These are phyloP conservation scores for Phasia obesa DNA, from an alignment of 2,888 invertebrate genomes.

Conservation along the genomic window DNA sequence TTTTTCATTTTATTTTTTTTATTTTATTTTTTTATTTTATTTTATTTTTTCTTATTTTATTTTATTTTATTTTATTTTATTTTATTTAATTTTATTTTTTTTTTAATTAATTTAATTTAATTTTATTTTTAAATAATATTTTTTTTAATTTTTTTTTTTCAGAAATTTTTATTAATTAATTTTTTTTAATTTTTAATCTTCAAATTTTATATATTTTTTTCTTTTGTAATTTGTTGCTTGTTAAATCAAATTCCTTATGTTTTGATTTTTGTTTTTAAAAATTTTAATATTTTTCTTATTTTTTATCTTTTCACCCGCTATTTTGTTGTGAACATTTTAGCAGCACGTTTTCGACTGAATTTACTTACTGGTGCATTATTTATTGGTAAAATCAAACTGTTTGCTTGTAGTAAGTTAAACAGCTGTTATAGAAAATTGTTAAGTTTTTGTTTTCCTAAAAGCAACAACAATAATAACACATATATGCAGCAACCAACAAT, in stretches of 20 bases:
- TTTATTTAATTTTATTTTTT: too few species aligned
- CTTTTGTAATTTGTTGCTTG: not conserved
- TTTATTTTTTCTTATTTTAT: too few species aligned
- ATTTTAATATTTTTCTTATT: not conserved
- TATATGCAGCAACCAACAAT: not conserved
- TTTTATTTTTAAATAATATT: too few species aligned
- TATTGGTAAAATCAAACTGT: constrained; percentile 8
- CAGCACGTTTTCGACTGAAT: constrained; percentile 58
- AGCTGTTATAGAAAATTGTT: constrained; percentile 26
- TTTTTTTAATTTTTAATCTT: too few species aligned
- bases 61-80: too few species aligned
- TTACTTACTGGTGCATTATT: not conserved
- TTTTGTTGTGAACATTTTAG: constrained; percentile 59
- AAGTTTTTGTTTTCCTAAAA: not conserved
- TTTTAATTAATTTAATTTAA: too few species aligned
- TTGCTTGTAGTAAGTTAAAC: not conserved
- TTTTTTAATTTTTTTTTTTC: too few species aligned
- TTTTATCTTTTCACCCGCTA: constrained; percentile 36
- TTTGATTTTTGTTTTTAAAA: not conserved
- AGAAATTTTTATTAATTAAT: too few species aligned
- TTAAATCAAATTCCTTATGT: not conserved
- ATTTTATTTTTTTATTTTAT: too few species aligned
- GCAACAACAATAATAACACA: too few species aligned
- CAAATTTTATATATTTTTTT: too few species aligned
- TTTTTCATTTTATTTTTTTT: too few species aligned